Evolutionary conservation across 2,113 vertebrate genomes (phyloP).

Genomic region (Pipa parva): DNA sequence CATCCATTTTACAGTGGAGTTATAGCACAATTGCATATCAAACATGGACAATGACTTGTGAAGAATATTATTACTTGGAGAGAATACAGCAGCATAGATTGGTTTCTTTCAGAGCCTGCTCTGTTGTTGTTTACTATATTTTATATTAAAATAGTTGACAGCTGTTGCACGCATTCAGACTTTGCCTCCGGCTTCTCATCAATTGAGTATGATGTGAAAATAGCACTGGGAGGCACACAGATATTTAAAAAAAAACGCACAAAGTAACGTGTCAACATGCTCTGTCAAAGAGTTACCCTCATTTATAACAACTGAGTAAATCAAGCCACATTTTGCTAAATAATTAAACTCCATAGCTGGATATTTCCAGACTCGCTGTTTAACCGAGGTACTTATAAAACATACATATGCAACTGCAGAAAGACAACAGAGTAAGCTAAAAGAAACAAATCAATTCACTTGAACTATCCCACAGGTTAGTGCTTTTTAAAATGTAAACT

Average conservation of each 20-base stretch:
- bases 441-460: no score
- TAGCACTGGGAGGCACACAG: neutral
- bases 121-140: slow-evolving; percentile 7
- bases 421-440: neutral
- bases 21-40: neutral
- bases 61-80: neutral
- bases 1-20: neutral
- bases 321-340: neutral
- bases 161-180: slow-evolving; percentile 21
- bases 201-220: slow-evolving; percentile 2
- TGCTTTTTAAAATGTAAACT: no score
- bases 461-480: no score
- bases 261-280: neutral
- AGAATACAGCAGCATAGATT: neutral
- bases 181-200: slow-evolving; percentile 8
- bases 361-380: no score
- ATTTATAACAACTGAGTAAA: slow-evolving; percentile 48
- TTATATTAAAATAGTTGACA: slow-evolving; percentile 17
- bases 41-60: neutral
- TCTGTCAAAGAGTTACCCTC: neutral
- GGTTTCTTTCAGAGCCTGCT: neutral
- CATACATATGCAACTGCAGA: neutral
- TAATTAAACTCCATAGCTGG: no score
- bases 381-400: no score
- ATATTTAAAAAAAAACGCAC: slow-evolving; percentile 2